These are phyloP conservation scores for Sturmia bella DNA, from an alignment of 2,888 invertebrate genomes.

Conservation along the genomic window DNA sequence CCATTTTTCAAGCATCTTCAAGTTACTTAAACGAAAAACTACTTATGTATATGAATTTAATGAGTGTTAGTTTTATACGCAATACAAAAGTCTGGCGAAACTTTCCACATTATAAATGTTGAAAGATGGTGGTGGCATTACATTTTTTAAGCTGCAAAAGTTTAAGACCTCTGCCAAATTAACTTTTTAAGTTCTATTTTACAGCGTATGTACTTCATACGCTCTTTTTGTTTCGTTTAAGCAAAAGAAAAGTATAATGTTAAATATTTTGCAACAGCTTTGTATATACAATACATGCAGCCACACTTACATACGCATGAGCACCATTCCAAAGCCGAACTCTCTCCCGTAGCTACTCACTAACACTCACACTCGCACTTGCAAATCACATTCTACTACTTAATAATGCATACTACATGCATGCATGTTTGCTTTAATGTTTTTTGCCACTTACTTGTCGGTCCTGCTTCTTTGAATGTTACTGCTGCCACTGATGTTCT, in stretches of 20 bases:
- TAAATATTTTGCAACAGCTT: slow-evolving; percentile 47
- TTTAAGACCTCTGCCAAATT: slow-evolving; percentile 58
- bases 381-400: slow-evolving; percentile 23
- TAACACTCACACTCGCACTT: neutral
- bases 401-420: slow-evolving; percentile 33
- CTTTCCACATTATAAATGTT: slow-evolving; percentile 26
- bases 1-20: neutral
- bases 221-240: neutral
- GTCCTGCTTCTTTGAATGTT: slow-evolving; percentile 16
- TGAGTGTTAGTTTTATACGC: neutral
- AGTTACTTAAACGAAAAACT: neutral
- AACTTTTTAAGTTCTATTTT: slow-evolving; percentile 56
- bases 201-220: neutral
- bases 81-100: neutral
- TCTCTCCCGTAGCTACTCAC: neutral
- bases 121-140: slow-evolving; percentile 40
- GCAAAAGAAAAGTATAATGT: slow-evolving; percentile 29
- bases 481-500: slow-evolving; percentile 17
- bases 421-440: slow-evolving; percentile 24
- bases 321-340: too few species aligned
- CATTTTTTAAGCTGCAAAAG: slow-evolving; percentile 43
- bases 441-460: slow-evolving; percentile 4
- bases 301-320: neutral
- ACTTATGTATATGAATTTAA: slow-evolving; percentile 5
- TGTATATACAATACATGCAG: too few species aligned